These are phyloP conservation scores for Anoplius nigerrimus DNA, from an alignment of 2,888 invertebrate species.

Conservation along the genomic window DNA sequence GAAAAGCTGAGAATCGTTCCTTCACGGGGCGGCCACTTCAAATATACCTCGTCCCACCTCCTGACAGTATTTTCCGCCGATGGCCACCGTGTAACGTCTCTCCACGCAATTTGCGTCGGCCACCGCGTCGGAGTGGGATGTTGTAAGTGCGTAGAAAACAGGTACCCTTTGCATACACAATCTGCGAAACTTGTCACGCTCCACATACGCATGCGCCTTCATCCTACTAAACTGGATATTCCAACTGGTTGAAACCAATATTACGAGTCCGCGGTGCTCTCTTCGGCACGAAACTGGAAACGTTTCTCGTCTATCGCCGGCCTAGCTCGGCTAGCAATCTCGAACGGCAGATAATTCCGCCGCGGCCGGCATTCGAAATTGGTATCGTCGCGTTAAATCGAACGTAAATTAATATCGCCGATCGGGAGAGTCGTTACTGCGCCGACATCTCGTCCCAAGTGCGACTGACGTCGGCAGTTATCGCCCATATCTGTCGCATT, in stretches of 20 bases:
- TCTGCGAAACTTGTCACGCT: conserved; percentile 59
- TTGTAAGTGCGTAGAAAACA: conserved; percentile 45
- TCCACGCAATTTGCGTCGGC: neutral
- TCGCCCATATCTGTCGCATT: too few species aligned
- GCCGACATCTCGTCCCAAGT: too few species aligned
- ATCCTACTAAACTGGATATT: conserved; percentile 63
- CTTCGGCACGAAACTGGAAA: conserved; percentile 42
- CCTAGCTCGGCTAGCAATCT: neutral
- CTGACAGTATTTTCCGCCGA: neutral
- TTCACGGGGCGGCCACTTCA: too few species aligned
- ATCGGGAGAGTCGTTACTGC: too few species aligned
- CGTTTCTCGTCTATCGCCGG: conserved; percentile 16
- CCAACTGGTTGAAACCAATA: conserved; percentile 52
- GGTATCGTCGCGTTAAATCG: neutral
- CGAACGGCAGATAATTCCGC: neutral
- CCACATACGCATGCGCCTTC: conserved; percentile 58
- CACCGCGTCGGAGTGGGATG: neutral
- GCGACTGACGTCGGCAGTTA: too few species aligned
- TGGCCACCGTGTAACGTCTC: neutral
- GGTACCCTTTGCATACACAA: conserved; percentile 51
- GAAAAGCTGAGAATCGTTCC: too few species aligned
- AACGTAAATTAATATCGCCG: neutral
- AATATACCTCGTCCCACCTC: too few species aligned
- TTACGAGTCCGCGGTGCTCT: conserved; percentile 17
- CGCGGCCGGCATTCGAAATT: neutral